Conservation (phyloP, 2,113 vertebrate genomes). For the Thamnaconus septentrionalis region DNA sequence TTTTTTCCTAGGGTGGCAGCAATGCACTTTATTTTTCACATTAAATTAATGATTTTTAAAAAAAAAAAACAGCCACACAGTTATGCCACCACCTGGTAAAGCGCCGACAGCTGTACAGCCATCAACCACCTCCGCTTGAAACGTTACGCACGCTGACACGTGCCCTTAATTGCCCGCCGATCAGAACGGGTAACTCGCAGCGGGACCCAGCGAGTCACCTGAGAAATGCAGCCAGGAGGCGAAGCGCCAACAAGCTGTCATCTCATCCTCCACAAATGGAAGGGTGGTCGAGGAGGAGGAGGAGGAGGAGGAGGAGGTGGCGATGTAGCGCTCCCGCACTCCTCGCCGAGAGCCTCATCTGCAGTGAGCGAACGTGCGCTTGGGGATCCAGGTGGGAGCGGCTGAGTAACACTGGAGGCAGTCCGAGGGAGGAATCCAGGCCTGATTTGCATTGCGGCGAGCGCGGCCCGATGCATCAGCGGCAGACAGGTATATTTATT, state of each 20-base stretch:
- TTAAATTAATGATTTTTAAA: too few species aligned
- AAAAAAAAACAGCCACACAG: not conserved
- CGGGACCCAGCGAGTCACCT: slow-evolving; percentile 27
- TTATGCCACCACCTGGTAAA: slow-evolving; percentile 11
- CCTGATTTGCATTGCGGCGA: slow-evolving; percentile 70
- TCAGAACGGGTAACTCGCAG: slow-evolving; percentile 43
- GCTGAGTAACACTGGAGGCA: slow-evolving; percentile 60
- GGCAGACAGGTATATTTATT: slow-evolving; percentile 75
- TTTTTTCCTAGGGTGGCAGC: too few species aligned
- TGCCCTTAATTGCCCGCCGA: slow-evolving; percentile 43
- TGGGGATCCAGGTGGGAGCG: slow-evolving; percentile 57
- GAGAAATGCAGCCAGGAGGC: slow-evolving; percentile 34
- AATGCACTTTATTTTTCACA: too few species aligned
- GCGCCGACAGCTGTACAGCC: slow-evolving; percentile 1
- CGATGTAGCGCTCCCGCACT: not conserved
- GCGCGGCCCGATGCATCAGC: slow-evolving; percentile 69
- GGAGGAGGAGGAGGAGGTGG: too few species aligned
- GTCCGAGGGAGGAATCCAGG: slow-evolving; percentile 41
- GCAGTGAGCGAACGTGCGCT: slow-evolving; percentile 30
- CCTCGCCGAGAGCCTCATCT: slow-evolving; percentile 24
- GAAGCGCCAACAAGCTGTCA: slow-evolving; percentile 21
- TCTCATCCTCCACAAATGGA: slow-evolving; percentile 30
- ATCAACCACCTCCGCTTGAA: slow-evolving; percentile 17
- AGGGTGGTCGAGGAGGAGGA: slow-evolving; percentile 6
- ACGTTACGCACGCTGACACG: slow-evolving; percentile 15